Evolutionary conservation across 2,113 vertebrate species (phyloP).

Genomic region (Toxostoma redivivum): DNA sequence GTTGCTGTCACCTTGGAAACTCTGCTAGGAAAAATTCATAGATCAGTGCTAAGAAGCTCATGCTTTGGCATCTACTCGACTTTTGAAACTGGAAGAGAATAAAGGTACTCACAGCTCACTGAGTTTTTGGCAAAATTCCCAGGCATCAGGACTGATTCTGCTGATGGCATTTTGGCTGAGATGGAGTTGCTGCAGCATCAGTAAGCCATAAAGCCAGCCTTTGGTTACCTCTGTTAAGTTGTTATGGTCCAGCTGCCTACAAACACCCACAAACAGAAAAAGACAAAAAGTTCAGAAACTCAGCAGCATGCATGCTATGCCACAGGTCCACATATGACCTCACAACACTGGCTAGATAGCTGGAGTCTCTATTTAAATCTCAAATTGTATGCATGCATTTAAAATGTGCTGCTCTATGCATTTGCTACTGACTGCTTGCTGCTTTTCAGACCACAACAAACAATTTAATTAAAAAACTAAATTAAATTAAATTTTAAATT

Average conservation of each 20-base stretch:
- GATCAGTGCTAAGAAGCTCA: constrained; percentile 62
- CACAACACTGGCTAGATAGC: background rate
- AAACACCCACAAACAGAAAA: background rate
- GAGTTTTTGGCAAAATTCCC: constrained; percentile 98
- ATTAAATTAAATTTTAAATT: background rate
- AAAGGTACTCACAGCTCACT: constrained; percentile 90
- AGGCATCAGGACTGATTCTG: constrained; percentile 91
- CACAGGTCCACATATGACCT: background rate
- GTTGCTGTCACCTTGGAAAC: constrained; percentile 62
- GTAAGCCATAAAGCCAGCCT: constrained; percentile 94
- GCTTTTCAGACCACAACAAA: background rate
- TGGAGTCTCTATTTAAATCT: background rate
- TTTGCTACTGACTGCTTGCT: background rate
- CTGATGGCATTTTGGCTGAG: constrained; percentile 92
- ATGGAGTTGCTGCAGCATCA: constrained; percentile 91
- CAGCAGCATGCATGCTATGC: background rate
- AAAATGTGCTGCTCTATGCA: background rate
- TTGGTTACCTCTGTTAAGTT: constrained; percentile 95
- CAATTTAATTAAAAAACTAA: background rate
- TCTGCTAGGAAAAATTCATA: constrained; percentile 77
- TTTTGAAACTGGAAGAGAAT: constrained; percentile 59
- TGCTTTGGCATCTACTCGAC: constrained; percentile 56
- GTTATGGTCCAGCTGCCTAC: constrained; percentile 95
- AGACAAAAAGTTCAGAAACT: background rate
- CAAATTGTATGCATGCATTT: background rate